Conservation (phyloP, 2,888 invertebrate genomes). For the Epirrhoe tristata region DNA sequence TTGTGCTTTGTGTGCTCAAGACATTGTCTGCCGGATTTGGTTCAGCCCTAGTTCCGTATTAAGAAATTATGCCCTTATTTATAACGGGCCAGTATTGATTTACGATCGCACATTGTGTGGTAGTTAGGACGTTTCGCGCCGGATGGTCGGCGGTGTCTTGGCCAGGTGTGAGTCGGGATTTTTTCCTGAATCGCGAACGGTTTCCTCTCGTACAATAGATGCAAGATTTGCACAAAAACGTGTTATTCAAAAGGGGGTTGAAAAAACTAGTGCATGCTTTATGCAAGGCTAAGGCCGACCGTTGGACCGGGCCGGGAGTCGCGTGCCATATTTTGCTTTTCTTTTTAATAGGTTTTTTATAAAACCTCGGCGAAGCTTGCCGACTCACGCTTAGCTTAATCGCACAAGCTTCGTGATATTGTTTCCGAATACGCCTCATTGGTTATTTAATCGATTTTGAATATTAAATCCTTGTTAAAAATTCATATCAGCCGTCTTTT, state of each 20-base stretch:
- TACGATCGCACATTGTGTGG: conserved; percentile 56
- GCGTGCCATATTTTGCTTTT: conserved; percentile 71
- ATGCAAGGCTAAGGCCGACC: conserved; percentile 58
- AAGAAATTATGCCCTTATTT: conserved; percentile 76
- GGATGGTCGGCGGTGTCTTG: conserved; percentile 56
- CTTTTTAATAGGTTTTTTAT: conserved; percentile 64
- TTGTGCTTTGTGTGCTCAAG: conserved; percentile 65
- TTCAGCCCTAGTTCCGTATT: conserved; percentile 58
- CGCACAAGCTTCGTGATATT: conserved; percentile 45
- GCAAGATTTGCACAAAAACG: conserved; percentile 83
- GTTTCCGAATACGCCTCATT: conserved; percentile 48
- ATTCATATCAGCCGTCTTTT: conserved; percentile 44
- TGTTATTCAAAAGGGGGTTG: conserved; percentile 65
- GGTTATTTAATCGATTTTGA: conserved; percentile 50
- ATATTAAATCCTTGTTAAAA: conserved; percentile 45
- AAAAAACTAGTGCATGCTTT: conserved; percentile 66
- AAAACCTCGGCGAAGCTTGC: conserved; percentile 50
- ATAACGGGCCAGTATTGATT: conserved; percentile 69
- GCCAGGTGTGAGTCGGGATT: conserved; percentile 74
- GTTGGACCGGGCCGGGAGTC: conserved; percentile 58
- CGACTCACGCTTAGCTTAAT: conserved; percentile 42
- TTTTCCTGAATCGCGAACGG: conserved; percentile 68
- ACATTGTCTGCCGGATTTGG: conserved; percentile 66
- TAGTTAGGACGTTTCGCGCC: conserved; percentile 59
- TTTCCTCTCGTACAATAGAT: conserved; percentile 76